These are phyloP conservation scores for Trochalopteron elliotii DNA, from an alignment of 2,113 vertebrate species.

Conservation along the genomic window DNA sequence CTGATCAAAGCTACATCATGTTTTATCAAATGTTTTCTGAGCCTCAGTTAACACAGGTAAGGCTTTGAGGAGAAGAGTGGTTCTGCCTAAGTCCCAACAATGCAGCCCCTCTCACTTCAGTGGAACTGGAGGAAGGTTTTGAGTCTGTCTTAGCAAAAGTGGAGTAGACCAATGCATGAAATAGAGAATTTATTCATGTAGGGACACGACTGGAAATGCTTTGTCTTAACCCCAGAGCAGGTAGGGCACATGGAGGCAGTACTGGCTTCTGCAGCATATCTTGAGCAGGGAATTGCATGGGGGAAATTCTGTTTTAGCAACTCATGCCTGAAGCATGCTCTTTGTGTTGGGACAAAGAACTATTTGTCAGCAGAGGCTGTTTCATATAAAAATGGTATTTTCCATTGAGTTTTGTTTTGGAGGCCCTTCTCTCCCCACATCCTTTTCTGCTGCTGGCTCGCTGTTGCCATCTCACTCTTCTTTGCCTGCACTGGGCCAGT, in stretches of 20 bases:
- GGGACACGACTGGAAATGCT: not conserved
- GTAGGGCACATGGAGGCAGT: not conserved
- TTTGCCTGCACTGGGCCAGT: not conserved
- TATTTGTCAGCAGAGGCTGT: conserved; percentile 19
- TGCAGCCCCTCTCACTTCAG: not conserved
- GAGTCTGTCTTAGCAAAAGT: not conserved
- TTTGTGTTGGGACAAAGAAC: not conserved
- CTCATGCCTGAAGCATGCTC: not conserved
- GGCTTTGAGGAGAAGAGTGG: not conserved
- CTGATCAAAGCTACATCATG: not conserved
- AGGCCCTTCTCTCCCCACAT: not conserved
- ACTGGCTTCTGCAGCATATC: not conserved
- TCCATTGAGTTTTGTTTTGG: not conserved
- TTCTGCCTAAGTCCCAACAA: not conserved
- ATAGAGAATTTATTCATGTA: not conserved
- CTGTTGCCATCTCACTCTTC: not conserved
- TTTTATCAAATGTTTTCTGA: not conserved
- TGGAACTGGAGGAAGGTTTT: not conserved
- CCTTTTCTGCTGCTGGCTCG: not conserved
- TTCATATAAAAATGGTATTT: conserved; percentile 37
- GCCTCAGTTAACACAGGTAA: not conserved
- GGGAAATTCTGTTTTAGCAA: not conserved
- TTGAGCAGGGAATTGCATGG: not conserved
- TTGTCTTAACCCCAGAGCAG: not conserved
- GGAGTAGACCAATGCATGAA: not conserved